These are phyloP conservation scores for Chaenogobius annularis DNA, from an alignment of 2,113 vertebrate genomes.

Conservation along the genomic window DNA sequence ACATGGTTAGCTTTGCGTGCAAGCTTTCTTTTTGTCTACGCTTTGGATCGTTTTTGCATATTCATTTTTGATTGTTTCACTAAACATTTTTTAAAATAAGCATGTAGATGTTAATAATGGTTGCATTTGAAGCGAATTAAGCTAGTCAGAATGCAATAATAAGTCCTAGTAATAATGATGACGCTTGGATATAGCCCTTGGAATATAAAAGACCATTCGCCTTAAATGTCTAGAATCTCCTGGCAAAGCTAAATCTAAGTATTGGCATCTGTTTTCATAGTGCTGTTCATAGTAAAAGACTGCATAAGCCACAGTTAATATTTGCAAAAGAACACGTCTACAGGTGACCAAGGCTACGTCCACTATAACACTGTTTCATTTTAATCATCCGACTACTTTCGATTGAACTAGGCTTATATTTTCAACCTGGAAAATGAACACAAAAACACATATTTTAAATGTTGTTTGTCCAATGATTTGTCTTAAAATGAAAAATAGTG, in stretches of 20 bases:
- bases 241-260: constrained; percentile 68
- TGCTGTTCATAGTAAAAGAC: constrained; percentile 62
- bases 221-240: constrained; percentile 37
- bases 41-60: constrained; percentile 77
- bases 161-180: constrained; percentile 44
- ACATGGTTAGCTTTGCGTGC: constrained; percentile 51
- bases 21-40: constrained; percentile 55
- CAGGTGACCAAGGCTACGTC: constrained; percentile 29
- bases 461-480: too few species aligned
- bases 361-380: neutral
- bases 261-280: constrained; percentile 54
- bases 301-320: constrained; percentile 72
- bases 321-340: constrained; percentile 44
- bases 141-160: constrained; percentile 54
- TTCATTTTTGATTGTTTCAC: constrained; percentile 74
- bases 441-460: neutral
- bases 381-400: neutral
- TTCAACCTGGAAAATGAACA: neutral
- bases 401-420: neutral
- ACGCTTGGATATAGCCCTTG: constrained; percentile 77
- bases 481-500: neutral
- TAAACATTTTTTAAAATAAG: constrained; percentile 48
- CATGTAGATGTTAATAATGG: constrained; percentile 51
- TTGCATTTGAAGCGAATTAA: constrained; percentile 47
- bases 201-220: constrained; percentile 57